Evolutionary conservation across 2,113 vertebrate species (phyloP), one percentile per base, ranked within the genome.

Genomic region (Micronisus gabar): DNA sequence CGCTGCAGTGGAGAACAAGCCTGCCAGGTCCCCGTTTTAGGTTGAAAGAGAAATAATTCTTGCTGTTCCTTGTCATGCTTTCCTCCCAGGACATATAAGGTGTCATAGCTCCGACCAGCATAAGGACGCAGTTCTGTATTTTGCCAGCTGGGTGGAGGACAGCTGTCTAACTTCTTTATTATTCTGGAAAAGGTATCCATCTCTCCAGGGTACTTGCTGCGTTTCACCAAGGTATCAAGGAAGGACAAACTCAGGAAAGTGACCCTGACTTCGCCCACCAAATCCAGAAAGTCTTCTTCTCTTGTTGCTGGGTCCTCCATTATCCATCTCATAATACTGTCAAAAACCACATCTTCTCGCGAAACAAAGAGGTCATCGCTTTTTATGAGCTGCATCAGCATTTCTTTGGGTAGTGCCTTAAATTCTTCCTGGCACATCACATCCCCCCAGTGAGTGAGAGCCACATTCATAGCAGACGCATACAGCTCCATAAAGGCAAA

Each of bases 21-120:
- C 90, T 98, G 98, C 99, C 99, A 99, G 81, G 96, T 62, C n/a
- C 98, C 98, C n/a, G 97, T 98, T 83, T 96, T 98, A 16, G 99
- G 99, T 29, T 98, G 97, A 92, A 99, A 99, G 83, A 98, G 98
- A 87, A 98, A 98, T 13, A 99, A 94, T 41, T 97, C 92, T 96
- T 99, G 99, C 76, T 98, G 96, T 22, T 99, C 98, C 53, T 98
- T 96, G 93, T 99, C 98, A 20, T 99, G 99, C 67, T 98, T 98
- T 48, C 99, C 99, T 45, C 99, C 99, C 86, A 99, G 96, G 56
- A 99, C 93, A 34, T 98, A 99, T 3, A 99, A 95, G 45, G 97
- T 98, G 65, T 99, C 99, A 38, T 97, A 98, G 47, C 97, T 97
- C 47, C 98, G 96, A n/a, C 97, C 95, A 47, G 97, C 88, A 2